Percentiles rank a stretch among this genome's conserved stretches.
phyloP scores from a whole-genome alignment of 2,113 vertebrate genomes.

The Centropus unirufus region DNA sequence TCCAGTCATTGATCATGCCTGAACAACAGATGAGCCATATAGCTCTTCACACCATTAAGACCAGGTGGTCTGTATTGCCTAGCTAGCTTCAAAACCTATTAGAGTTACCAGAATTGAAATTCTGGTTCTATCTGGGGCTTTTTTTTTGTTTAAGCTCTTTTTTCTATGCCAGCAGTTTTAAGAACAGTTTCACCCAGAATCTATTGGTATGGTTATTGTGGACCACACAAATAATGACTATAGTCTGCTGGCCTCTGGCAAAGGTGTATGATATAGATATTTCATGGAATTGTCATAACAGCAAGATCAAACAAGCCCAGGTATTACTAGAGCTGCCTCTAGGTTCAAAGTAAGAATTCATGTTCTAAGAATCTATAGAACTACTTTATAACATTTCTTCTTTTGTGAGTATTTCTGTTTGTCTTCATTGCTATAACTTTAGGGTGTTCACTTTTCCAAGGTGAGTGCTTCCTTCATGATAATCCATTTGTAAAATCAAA shows the following conservation, averaged over 20 bases:
- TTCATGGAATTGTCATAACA: neutral
- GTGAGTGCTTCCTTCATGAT: neutral
- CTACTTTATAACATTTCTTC: neutral
- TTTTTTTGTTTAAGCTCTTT: neutral
- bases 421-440: neutral
- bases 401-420: neutral
- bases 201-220: neutral
- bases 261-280: neutral
- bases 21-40: neutral
- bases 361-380: neutral
- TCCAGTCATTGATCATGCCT: rapidly evolving
- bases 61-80: neutral
- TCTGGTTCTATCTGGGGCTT: neutral
- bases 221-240: neutral
- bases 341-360: neutral
- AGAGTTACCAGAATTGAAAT: neutral
- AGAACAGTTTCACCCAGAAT: neutral
- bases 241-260: neutral
- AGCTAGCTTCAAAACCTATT: neutral
- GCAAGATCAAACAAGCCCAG: neutral
- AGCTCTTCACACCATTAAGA: neutral
- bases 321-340: neutral
- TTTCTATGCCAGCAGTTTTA: neutral
- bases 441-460: neutral
- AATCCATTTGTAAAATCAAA: neutral